Conservation (phyloP, 2,888 invertebrate genomes). For the Anthophora plumipes region DNA sequence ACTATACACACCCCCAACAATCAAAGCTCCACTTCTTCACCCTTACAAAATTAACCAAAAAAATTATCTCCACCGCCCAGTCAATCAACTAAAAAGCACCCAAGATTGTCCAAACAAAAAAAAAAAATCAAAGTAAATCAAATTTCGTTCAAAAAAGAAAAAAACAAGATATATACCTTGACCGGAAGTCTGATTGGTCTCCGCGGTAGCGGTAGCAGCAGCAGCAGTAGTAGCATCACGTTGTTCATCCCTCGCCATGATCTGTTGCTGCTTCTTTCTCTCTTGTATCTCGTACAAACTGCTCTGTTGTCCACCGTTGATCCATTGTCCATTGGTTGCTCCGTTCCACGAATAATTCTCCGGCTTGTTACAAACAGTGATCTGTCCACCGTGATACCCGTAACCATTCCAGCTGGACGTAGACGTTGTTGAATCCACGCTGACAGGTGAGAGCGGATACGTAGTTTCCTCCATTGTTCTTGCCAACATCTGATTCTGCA, state of each 20-base stretch:
- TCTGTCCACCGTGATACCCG: conserved; percentile 8
- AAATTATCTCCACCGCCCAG: too few relatives aligned
- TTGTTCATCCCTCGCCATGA: not conserved
- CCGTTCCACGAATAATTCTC: conserved; percentile 28
- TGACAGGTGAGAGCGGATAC: too few relatives aligned
- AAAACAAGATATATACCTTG: conserved; percentile 48
- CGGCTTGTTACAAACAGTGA: not conserved
- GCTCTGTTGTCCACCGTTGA: conserved; percentile 6
- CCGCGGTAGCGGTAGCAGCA: not conserved
- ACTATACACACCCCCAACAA: too few relatives aligned
- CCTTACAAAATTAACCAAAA: not conserved
- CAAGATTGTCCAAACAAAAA: not conserved
- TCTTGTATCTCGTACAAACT: not conserved
- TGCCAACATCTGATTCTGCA: too few relatives aligned
- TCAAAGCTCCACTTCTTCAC: not conserved
- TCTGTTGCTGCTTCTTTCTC: conserved; percentile 10
- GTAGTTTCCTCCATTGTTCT: too few relatives aligned
- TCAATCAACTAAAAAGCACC: not conserved
- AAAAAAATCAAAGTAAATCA: not conserved
- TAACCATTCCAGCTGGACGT: conserved; percentile 48
- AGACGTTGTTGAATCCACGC: conserved; percentile 14
- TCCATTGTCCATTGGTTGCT: conserved; percentile 17
- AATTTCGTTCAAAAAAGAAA: too few relatives aligned
- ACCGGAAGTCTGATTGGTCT: not conserved
- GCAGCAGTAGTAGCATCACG: not conserved